Evolutionary conservation across 2,888 invertebrate species (phyloP), one percentile per base, ranked within the genome.

Genomic region (Trimorus sp.): DNA sequence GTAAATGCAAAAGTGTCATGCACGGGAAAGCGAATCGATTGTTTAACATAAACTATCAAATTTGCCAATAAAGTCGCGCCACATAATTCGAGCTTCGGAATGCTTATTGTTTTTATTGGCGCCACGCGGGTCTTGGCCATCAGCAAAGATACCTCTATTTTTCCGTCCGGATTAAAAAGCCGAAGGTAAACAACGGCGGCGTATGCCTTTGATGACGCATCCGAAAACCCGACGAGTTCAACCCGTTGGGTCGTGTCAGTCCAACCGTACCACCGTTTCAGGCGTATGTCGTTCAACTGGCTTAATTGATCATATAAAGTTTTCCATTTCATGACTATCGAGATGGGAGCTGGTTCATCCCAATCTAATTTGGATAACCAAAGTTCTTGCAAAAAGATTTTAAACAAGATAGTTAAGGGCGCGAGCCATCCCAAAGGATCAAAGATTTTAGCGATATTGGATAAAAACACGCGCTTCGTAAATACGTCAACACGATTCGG

Each of bases 361-460:
- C 54, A 54, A 54, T 54, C 26, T 26, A 54, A 54, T 54, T 54
- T 54, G 0, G 11, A 9, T 11, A 54, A 12, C 54, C 54, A 54
- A 8, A 54, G 26, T 7, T 11, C 11, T 26, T 54, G 54, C 26
- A 54, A 26, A 7, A 54, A 54, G 1, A 26, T 7, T 54, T 54
- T 54, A n/a, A 14, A 11, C 26, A 8, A 26, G 1, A 54, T 54
- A n/a, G 26, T 54, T 26, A 54, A 1, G 5, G 54, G 26, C 16
- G 26, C 16, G 5, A 54, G 11, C 54, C 54, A 54, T 26, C 26
- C 54, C 1, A 54, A 8, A 1, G 54, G 54, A 54, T 54, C 54
- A 54, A 26, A 54, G 1, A 54, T 26, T 54, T 54, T 54, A 26
- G 54, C 54, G 14, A 54, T 54, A 9, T 26, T 26, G 3, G 26